Evolutionary conservation across 1,140 invertebrate genomes (phyloP), one percentile per base, ranked within the genome.

Genomic region (Drosophila mauritiana): DNA sequence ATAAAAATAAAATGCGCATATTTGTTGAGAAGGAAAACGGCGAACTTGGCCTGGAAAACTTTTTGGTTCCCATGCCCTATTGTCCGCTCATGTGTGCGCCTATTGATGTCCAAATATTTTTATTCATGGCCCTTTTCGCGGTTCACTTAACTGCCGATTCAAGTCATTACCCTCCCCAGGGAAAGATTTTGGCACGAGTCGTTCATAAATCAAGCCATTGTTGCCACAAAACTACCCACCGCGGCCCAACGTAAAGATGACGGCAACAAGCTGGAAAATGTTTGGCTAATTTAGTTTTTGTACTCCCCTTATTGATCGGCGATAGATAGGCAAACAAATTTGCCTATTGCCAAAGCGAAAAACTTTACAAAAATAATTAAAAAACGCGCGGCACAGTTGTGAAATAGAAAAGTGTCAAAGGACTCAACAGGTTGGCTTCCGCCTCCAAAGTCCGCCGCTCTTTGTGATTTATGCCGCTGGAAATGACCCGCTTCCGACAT

Each of bases 91-190:
- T 77, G 74, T 77, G 74, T 63, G 62, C 20, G 63, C 57, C 72
- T 83, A 83, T 88, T 89, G 84, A 88, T 88, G 84, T 88, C 83
- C 84, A 88, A 88, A 88, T 88, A 88, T 88, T 88, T 83, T 83
- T 88, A 88, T 88, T 88, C 83, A 88, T 88, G 72, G 79, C 84
- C 83, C 76, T 88, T 86, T 88, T 88, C 83, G 83, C 83, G 83
- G 83, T 88, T 88, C 83, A 88, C 83, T 88, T 89, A 88, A 89
- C 83, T 77, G 58, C 58, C 82, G 76, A 74, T 76, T 57, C 67
- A 79, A 88, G 80, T 88, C 83, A 89, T 88, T 86, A 89, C 74
- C 77, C 80, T 77, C 74, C 81, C 80, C 76, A 61, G 12, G 12
- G 65, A 4, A 59, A 61, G 45, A 65, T 72, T 82, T 72, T 58